phyloP scores from a whole-genome alignment of 2,888 invertebrate species.

The Patella ulyssiponensis region DNA sequence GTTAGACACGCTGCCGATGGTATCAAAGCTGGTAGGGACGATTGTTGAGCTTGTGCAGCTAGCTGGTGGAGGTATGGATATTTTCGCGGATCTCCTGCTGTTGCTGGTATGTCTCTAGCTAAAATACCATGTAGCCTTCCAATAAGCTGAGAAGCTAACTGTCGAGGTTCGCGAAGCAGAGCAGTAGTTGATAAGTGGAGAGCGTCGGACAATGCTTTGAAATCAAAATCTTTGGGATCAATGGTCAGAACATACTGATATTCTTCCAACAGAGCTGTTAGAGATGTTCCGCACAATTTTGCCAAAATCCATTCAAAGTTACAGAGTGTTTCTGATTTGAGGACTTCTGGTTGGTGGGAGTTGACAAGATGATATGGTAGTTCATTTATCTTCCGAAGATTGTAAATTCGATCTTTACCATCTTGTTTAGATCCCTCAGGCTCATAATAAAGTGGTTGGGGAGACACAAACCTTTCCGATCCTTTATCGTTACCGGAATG shows the following conservation, averaged over 20 bases:
- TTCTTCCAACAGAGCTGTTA: conserved; percentile 84
- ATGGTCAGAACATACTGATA: conserved; percentile 75
- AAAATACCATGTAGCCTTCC: conserved; percentile 71
- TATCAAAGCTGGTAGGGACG: conserved; percentile 61
- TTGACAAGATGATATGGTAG: conserved; percentile 85
- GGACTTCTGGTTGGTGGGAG: conserved; percentile 73
- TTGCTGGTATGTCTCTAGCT: conserved; percentile 58
- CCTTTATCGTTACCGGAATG: conserved; percentile 53
- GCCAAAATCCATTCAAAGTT: conserved; percentile 85
- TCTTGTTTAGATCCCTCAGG: conserved; percentile 41
- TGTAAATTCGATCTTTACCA: conserved; percentile 74
- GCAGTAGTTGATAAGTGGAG: conserved; percentile 82
- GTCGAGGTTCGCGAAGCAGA: conserved; percentile 85
- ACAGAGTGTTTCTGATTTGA: conserved; percentile 81
- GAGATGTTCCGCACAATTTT: conserved; percentile 84
- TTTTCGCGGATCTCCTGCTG: conserved; percentile 64
- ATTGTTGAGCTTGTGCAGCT: conserved; percentile 52
- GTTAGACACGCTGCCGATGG: conserved; percentile 67
- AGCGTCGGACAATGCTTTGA: conserved; percentile 78
- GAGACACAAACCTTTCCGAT: conserved; percentile 45
- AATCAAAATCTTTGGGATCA: conserved; percentile 63
- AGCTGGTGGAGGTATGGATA: conserved; percentile 63
- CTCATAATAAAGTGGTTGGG: conserved; percentile 59
- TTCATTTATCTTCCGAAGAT: conserved; percentile 86
- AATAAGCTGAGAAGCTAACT: conserved; percentile 83